A percentile compares a stretch with the other conserved stretches of the same genome.
phyloP scores from a whole-genome alignment of 1,140 invertebrate species.

The Epicauta chinensis region DNA sequence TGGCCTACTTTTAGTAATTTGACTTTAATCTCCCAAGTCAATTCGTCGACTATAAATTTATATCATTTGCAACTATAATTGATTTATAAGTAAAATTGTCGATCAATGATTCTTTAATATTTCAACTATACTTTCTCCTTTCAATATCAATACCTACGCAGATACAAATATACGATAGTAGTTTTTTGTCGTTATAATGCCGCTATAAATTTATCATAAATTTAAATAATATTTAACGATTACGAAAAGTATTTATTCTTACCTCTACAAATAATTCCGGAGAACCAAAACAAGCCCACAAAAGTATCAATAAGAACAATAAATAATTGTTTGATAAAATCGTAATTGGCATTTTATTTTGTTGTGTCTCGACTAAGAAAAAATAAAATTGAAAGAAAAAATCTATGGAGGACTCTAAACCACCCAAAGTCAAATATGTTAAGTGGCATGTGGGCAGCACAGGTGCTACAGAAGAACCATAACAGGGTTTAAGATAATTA shows the following conservation, averaged over 20 bases:
- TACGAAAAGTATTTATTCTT: no score
- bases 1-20: no score
- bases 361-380: slow-evolving; percentile 8
- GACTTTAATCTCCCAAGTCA: no score
- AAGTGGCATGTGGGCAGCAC: slow-evolving; percentile 22
- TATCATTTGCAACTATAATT: slow-evolving; percentile 2
- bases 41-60: slow-evolving; percentile 4
- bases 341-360: slow-evolving; percentile 16
- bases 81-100: slow-evolving; percentile 6
- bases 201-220: slow-evolving; percentile 6
- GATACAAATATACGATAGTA: slow-evolving; percentile 1
- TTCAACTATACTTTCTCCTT: background rate
- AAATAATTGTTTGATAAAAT: slow-evolving; percentile 16
- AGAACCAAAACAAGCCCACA: no score
- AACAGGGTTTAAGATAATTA: slow-evolving; percentile 16
- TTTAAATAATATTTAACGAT: slow-evolving; percentile 8
- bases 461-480: slow-evolving; percentile 15
- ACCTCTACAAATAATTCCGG: no score
- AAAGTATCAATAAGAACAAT: slow-evolving; percentile 3
- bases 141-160: slow-evolving; percentile 5
- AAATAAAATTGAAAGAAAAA: no score
- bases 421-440: slow-evolving; percentile 20
- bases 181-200: background rate
- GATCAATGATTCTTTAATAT: slow-evolving; percentile 4
- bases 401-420: slow-evolving; percentile 11